Percentiles rank a stretch among this genome's conserved stretches.
Evolutionary conservation across 1,140 invertebrate genomes (phyloP).

Genomic region (Solen grandis): DNA sequence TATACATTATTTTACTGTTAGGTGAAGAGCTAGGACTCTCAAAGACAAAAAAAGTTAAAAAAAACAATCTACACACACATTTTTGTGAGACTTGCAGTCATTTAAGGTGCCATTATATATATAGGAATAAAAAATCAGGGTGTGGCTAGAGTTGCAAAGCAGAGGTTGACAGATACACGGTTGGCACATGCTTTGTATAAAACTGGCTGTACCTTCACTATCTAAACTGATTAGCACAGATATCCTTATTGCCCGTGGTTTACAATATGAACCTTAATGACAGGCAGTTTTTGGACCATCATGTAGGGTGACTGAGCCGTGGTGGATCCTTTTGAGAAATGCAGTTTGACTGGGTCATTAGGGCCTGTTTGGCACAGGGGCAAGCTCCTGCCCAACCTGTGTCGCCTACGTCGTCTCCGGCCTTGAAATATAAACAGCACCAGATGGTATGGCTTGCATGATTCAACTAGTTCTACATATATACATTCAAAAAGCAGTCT

Average conservation of each 20-base stretch:
- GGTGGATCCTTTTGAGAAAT: conserved; percentile 54
- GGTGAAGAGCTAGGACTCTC: too few relatives aligned
- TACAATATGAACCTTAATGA: conserved; percentile 58
- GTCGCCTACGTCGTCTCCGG: conserved; percentile 47
- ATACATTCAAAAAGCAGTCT: too few relatives aligned
- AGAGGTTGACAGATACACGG: too few relatives aligned
- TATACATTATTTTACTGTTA: too few relatives aligned
- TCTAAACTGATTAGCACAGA: conserved; percentile 39
- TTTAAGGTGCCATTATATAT: too few relatives aligned
- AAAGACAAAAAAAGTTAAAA: too few relatives aligned
- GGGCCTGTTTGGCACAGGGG: conserved; percentile 37
- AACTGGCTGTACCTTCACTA: conserved; percentile 22
- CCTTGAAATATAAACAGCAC: conserved; percentile 55
- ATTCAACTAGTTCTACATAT: too few relatives aligned
- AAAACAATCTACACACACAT: too few relatives aligned
- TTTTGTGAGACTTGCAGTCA: too few relatives aligned
- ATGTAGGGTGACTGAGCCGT: conserved; percentile 44
- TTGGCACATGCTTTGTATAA: conserved; percentile 56
- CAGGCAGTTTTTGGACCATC: conserved; percentile 60
- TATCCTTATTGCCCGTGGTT: conserved; percentile 41
- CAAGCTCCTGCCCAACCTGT: conserved; percentile 36
- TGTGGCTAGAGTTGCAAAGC: too few relatives aligned
- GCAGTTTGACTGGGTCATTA: conserved; percentile 52
- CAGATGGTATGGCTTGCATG: too few relatives aligned
- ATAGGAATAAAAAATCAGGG: too few relatives aligned